phyloP scores from a whole-genome alignment of 2,888 invertebrate species.

The Ichneumoninae sp. region DNA sequence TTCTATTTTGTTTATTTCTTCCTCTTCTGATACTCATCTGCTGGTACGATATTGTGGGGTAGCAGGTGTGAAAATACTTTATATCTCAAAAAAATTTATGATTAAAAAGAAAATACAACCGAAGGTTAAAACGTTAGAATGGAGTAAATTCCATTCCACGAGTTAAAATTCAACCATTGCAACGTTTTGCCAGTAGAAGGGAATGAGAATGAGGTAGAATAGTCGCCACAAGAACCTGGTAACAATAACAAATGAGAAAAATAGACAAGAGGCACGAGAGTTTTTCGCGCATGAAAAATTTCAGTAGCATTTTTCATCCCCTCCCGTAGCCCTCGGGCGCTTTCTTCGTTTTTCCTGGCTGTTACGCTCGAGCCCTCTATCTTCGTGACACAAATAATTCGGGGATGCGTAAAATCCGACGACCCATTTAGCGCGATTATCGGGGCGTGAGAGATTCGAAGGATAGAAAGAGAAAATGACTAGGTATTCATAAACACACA shows the following conservation, averaged over 20 bases:
- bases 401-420: slow-evolving; percentile 84
- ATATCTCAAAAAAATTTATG: not conserved
- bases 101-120: too few relatives aligned
- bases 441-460: slow-evolving; percentile 78
- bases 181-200: too few relatives aligned
- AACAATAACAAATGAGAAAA: not conserved
- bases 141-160: too few relatives aligned
- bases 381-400: slow-evolving; percentile 79
- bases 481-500: slow-evolving; percentile 2
- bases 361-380: slow-evolving; percentile 40
- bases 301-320: slow-evolving; percentile 44
- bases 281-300: slow-evolving; percentile 7
- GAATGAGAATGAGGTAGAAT: too few relatives aligned
- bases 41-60: not conserved
- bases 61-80: not conserved
- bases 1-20: not conserved
- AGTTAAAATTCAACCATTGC: too few relatives aligned
- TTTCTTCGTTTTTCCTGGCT: slow-evolving; percentile 35
- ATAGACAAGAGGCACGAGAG: not conserved
- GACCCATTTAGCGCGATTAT: slow-evolving; percentile 80
- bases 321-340: slow-evolving; percentile 7
- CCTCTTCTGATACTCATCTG: not conserved
- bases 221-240: too few relatives aligned
- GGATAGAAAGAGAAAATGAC: slow-evolving; percentile 69
- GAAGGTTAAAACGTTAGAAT: too few relatives aligned